These are phyloP conservation scores for Oenanthe melanoleuca DNA, from an alignment of 2,113 vertebrate species.

Conservation along the genomic window DNA sequence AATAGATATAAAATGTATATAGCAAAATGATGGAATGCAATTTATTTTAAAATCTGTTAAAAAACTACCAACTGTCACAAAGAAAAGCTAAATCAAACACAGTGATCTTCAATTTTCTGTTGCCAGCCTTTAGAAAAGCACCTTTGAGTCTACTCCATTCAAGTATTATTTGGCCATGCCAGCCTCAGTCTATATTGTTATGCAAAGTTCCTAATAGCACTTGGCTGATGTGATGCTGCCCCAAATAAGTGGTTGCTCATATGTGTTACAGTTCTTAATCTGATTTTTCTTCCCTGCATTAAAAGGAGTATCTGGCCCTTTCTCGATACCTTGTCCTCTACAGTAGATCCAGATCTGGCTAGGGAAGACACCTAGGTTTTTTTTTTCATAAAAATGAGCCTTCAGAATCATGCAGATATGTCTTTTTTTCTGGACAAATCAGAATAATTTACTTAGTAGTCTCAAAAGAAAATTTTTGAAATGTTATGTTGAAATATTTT, in stretches of 20 bases:
- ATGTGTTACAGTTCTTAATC: neutral
- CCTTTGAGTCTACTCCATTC: neutral
- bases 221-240: neutral
- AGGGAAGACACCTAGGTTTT: neutral
- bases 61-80: neutral
- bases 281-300: neutral
- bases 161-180: neutral
- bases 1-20: neutral
- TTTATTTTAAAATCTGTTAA: neutral
- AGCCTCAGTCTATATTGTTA: neutral
- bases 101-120: neutral
- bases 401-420: neutral
- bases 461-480: neutral
- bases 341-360: neutral
- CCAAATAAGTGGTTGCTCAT: neutral
- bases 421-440: neutral
- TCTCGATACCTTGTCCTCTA: neutral
- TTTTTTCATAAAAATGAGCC: neutral
- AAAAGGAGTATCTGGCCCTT: neutral
- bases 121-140: neutral
- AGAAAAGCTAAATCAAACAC: neutral
- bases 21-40: neutral
- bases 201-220: neutral
- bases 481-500: neutral
- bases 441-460: neutral